These are phyloP conservation scores for Zalophus californianus DNA, from an alignment of 2,797 vertebrate species.

Conservation along the genomic window DNA sequence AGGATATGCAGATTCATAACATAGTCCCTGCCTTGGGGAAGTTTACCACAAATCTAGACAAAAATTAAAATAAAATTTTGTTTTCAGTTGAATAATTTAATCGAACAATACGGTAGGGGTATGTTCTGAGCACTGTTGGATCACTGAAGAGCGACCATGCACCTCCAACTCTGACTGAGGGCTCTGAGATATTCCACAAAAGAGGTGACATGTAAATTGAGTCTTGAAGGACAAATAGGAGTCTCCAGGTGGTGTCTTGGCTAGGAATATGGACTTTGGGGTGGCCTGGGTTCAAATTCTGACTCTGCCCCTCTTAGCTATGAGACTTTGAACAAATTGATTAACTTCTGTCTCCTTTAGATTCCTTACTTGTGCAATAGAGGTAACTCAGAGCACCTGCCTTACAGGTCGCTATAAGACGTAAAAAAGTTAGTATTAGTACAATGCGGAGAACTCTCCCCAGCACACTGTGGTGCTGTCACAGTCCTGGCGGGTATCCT, in stretches of 20 bases:
- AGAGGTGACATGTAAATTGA: background rate
- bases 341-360: background rate
- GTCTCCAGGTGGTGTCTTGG: background rate
- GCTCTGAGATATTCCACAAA: background rate
- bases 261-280: background rate
- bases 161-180: background rate
- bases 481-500: background rate
- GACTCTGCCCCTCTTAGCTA: background rate
- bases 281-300: background rate
- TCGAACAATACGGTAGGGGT: background rate
- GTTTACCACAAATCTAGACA: background rate
- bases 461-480: too few species aligned
- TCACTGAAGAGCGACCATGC: background rate
- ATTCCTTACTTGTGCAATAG: background rate
- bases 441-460: background rate
- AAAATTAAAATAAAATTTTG: background rate
- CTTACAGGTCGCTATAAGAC: background rate
- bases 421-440: background rate
- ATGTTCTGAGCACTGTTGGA: background rate
- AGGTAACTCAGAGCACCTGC: background rate
- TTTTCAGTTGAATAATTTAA: background rate
- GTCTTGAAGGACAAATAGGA: background rate
- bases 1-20: background rate
- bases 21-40: background rate
- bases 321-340: background rate